Evolutionary conservation across 2,113 vertebrate genomes (phyloP).

Genomic region (Chionis minor): DNA sequence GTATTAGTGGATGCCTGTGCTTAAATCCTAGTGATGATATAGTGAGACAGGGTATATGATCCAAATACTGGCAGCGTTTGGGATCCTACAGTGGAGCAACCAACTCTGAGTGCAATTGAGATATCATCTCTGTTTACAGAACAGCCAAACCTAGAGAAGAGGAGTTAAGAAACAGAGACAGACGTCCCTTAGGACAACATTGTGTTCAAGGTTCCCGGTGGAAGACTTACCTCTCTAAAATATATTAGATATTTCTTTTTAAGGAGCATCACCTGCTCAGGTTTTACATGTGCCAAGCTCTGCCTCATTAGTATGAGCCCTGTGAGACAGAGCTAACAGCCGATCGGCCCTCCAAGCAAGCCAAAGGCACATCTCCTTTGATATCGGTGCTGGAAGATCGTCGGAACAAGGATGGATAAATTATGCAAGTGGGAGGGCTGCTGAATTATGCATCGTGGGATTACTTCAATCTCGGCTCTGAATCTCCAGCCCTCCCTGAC

Average conservation of each 20-base stretch:
- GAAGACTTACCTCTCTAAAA: background rate
- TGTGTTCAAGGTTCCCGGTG: background rate
- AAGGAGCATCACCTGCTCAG: background rate
- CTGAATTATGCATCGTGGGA: background rate
- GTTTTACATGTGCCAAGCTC: background rate
- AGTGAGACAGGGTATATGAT: background rate
- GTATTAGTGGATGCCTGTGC: background rate
- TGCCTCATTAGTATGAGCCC: background rate
- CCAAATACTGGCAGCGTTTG: background rate
- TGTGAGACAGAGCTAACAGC: background rate
- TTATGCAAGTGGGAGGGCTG: background rate
- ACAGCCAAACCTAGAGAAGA: background rate
- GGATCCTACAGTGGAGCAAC: background rate
- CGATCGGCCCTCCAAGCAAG: background rate
- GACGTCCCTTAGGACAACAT: background rate
- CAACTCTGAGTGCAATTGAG: accelerated
- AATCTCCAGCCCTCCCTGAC: background rate
- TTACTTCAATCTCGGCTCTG: background rate
- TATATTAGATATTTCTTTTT: background rate
- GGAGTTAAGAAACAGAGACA: background rate
- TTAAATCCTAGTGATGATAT: background rate
- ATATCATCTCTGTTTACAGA: background rate
- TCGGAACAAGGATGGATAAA: background rate
- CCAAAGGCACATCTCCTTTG: background rate
- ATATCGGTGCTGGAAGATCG: accelerated